Percentiles rank a stretch among this genome's conserved stretches.
These are phyloP conservation scores for Oedothorax gibbosus DNA, from an alignment of 1,140 invertebrate species.

Conservation along the genomic window DNA sequence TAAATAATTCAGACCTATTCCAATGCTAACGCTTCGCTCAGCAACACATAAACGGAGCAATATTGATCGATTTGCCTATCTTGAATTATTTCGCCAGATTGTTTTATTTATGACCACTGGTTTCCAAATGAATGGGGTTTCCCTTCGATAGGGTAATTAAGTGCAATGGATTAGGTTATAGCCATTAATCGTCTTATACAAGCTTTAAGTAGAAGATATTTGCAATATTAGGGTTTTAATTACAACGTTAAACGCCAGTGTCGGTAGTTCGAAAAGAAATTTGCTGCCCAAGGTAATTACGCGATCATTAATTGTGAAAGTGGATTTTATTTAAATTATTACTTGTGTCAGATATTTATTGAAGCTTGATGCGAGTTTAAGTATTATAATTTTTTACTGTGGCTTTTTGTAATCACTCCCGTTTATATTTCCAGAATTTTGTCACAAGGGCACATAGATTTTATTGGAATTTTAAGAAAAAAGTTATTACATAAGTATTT, in stretches of 20 bases:
- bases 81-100: constrained; percentile 29
- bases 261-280: background rate
- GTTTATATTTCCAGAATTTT: no score
- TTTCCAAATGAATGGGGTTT: constrained; percentile 25
- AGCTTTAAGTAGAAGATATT: constrained; percentile 37
- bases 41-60: background rate
- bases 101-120: constrained; percentile 32
- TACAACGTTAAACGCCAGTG: constrained; percentile 2
- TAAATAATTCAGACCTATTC: no score
- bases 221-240: constrained; percentile 34
- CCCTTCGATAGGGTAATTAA: constrained; percentile 37
- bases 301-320: no score
- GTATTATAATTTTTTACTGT: no score
- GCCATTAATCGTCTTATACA: constrained; percentile 25
- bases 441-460: no score
- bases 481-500: no score
- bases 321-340: no score
- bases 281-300: background rate
- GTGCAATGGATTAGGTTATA: constrained; percentile 20
- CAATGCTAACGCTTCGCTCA: background rate
- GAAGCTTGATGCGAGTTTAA: no score
- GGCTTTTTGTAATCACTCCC: no score
- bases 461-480: no score
- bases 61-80: constrained; percentile 12
- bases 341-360: no score